Percentiles rank a stretch among this genome's conserved stretches.
These are phyloP conservation scores for Luperina testacea DNA, from an alignment of 2,888 invertebrate species.

Conservation along the genomic window DNA sequence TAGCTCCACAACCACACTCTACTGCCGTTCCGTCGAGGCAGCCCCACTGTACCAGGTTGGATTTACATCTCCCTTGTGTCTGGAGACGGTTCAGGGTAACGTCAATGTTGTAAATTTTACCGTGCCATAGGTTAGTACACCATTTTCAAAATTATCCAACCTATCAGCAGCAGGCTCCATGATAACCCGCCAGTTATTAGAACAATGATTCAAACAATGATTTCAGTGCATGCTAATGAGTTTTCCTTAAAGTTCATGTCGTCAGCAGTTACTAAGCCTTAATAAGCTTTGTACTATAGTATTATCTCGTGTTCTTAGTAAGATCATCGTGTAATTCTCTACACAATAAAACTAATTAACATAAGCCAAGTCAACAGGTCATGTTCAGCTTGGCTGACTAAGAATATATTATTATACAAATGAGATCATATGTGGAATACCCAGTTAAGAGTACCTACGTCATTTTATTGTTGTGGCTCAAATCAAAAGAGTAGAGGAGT, in stretches of 20 bases:
- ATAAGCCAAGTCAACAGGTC: conserved; percentile 50
- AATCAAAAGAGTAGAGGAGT: background rate
- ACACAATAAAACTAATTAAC: conserved; percentile 22
- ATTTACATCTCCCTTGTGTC: background rate
- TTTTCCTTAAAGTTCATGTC: conserved; percentile 19
- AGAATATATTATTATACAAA: conserved; percentile 15
- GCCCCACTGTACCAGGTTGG: background rate
- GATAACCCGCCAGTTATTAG: background rate
- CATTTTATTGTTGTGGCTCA: conserved; percentile 39
- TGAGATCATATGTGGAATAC: conserved; percentile 56
- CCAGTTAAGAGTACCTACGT: conserved; percentile 1
- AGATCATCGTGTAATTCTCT: conserved; percentile 42
- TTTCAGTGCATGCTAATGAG: conserved; percentile 28
- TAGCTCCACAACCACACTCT: background rate
- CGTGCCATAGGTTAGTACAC: too few species aligned
- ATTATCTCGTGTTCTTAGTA: conserved; percentile 52
- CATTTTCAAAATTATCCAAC: background rate
- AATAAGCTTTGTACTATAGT: conserved; percentile 3
- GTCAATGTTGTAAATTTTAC: background rate
- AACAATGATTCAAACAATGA: conserved; percentile 28
- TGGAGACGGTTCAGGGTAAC: background rate
- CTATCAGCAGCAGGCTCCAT: background rate
- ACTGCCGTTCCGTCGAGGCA: background rate
- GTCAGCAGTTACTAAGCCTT: conserved; percentile 16
- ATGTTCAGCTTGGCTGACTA: conserved; percentile 41